Conservation (phyloP, 2,888 invertebrate genomes). For the Automeris io region DNA sequence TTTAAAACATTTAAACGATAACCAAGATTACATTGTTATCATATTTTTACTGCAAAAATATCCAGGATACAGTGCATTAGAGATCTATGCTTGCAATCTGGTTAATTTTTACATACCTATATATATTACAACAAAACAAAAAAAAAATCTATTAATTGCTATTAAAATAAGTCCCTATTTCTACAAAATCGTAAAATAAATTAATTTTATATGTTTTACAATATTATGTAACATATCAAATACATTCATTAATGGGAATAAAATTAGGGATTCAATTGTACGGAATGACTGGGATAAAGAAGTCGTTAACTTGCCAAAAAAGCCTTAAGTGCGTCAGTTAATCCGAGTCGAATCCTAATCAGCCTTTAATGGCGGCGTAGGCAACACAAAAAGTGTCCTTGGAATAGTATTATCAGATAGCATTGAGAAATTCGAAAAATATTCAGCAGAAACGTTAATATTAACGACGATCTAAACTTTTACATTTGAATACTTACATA, state of each 20-base stretch:
- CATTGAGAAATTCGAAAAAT: slow-evolving; percentile 20
- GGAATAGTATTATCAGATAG: slow-evolving; percentile 17
- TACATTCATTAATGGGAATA: slow-evolving; percentile 2
- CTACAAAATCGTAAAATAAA: too few species aligned
- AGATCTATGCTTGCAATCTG: too few species aligned
- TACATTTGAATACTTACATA: slow-evolving; percentile 12
- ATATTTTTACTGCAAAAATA: not conserved
- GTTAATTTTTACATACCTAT: too few species aligned
- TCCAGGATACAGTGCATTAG: not conserved
- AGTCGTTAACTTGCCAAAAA: slow-evolving; percentile 47
- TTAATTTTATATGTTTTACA: not conserved
- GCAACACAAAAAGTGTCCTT: slow-evolving; percentile 24
- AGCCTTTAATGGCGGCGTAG: slow-evolving; percentile 39
- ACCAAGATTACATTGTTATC: too few species aligned
- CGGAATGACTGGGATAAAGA: slow-evolving; percentile 32
- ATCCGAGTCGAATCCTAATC: slow-evolving; percentile 52
- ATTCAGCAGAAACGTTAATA: slow-evolving; percentile 25
- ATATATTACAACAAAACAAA: too few species aligned
- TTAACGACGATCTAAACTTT: slow-evolving; percentile 22
- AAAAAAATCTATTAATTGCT: too few species aligned
- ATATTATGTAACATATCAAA: not conserved
- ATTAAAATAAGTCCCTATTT: too few species aligned
- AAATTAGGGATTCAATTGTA: slow-evolving; percentile 31
- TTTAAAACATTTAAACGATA: too few species aligned
- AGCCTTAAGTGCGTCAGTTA: slow-evolving; percentile 42